Conservation (phyloP, 2,797 vertebrate genomes). For the Podargus strigoides region DNA sequence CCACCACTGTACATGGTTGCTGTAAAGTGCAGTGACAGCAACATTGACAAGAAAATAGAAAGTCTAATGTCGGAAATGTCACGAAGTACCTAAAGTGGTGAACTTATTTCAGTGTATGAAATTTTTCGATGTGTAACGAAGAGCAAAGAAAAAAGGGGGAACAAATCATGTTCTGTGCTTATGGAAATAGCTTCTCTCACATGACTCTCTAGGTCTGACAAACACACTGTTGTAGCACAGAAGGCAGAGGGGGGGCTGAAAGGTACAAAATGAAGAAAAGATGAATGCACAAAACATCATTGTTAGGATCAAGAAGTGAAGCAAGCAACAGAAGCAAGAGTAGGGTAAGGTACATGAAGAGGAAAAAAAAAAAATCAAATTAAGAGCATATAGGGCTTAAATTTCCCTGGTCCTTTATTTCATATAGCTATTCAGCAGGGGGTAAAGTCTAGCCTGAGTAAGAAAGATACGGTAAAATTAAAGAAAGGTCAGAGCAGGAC, state of each 20-base stretch:
- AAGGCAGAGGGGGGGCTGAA: not conserved
- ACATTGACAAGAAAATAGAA: not conserved
- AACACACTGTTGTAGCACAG: not conserved
- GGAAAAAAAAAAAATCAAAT: not conserved
- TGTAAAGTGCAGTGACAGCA: not conserved
- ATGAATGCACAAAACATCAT: not conserved
- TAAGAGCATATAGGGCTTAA: not conserved
- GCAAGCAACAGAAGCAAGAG: not conserved
- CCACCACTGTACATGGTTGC: not conserved
- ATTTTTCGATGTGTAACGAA: not conserved
- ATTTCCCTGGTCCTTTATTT: not conserved
- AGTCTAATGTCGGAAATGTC: not conserved
- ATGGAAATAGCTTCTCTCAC: not conserved
- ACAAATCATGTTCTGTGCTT: not conserved
- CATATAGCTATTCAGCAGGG: not conserved
- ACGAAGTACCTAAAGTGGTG: not conserved
- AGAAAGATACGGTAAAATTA: not conserved
- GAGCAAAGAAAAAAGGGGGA: not conserved
- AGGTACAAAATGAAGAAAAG: not conserved
- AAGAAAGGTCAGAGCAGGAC: not conserved
- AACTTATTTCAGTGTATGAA: not conserved
- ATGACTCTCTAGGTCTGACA: not conserved
- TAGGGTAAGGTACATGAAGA: not conserved
- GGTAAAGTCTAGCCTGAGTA: not conserved
- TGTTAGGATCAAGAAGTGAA: not conserved